Conservation (phyloP, 2,888 invertebrate species). For the Autographa pulchrina region DNA sequence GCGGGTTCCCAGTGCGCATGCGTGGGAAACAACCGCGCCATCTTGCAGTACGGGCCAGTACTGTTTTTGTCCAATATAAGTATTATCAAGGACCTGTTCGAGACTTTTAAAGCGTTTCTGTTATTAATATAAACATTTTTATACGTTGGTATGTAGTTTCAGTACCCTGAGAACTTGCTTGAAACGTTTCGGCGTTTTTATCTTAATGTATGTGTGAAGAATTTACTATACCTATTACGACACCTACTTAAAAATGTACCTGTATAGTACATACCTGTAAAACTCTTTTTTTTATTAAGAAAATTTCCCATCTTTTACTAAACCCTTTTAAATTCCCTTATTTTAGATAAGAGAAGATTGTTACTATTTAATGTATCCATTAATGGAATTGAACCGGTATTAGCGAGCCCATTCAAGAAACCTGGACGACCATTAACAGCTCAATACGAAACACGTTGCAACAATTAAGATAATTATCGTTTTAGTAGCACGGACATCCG, state of each 20-base stretch:
- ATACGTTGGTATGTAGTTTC: neutral
- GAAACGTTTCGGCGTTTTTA: neutral
- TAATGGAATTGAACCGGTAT: neutral
- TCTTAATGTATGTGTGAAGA: no score
- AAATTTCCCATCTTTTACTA: no score
- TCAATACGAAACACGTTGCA: constrained; percentile 10
- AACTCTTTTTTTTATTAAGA: no score
- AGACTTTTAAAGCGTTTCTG: constrained; percentile 17
- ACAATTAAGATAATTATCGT: constrained; percentile 31
- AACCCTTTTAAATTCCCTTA: neutral
- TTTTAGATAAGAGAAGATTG: neutral
- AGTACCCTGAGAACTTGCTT: neutral
- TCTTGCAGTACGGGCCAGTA: constrained; percentile 69
- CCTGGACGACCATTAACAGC: constrained; percentile 1
- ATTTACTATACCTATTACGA: no score
- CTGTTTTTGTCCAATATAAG: constrained; percentile 72
- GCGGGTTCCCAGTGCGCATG: constrained; percentile 79
- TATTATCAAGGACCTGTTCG: constrained; percentile 58
- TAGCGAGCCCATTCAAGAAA: constrained; percentile 4
- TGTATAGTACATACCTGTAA: no score
- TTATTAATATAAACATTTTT: constrained; percentile 1
- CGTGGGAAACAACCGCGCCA: constrained; percentile 82
- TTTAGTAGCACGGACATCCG: constrained; percentile 60
- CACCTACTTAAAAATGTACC: no score
- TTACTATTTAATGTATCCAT: neutral